Evolutionary conservation across 2,113 vertebrate genomes (phyloP), one percentile per base, ranked within the genome.

Genomic region (Ranitomeya variabilis): DNA sequence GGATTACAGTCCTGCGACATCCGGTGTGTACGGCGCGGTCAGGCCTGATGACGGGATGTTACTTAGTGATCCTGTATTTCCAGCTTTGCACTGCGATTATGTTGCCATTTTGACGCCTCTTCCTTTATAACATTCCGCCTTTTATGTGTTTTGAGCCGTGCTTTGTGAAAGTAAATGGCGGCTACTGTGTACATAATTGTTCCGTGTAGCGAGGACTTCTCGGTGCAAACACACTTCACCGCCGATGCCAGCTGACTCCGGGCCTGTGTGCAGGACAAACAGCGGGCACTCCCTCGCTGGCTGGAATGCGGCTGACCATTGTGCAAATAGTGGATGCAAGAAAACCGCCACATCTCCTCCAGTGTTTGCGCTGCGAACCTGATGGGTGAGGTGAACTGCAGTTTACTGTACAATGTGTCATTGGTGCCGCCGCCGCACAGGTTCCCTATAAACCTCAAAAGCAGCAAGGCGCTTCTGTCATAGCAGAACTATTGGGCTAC

Each of bases 151-250:
- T 14, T 37, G 16, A 59, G 52, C 66, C 23, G 18, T 54, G 7
- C 67, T 37, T 73, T 73, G 52, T 59, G 59, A 21, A 19, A 37
- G 55, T 23, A 60, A 31, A 62, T 64, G 21, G 23, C 16, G 6
- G 73, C 57, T 78, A 26, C 71, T 77, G 31, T 62, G 45, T 77
- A 77, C 85, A 62, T n/a, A 62, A 37, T 19, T 62, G 19, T n/a
- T 45, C 31, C 26, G 4, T 60, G 74, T 79, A 54, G 18, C 52
- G 31, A 52, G 19, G 19, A 23, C 54, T 9, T 66, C 37, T 59
- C 77, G 31, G 31, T 66, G 31, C 21, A 86, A 86, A 86, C 60
- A 86, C 21, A 15, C 26, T 21, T 83, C 23, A 83, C 80, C 26
- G 15, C 60, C 51, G 18, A n/a, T n/a, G 12, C 59, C 23, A 14